Evolutionary conservation across 2,113 vertebrate genomes (phyloP).

Genomic region (Anguilla japonica): DNA sequence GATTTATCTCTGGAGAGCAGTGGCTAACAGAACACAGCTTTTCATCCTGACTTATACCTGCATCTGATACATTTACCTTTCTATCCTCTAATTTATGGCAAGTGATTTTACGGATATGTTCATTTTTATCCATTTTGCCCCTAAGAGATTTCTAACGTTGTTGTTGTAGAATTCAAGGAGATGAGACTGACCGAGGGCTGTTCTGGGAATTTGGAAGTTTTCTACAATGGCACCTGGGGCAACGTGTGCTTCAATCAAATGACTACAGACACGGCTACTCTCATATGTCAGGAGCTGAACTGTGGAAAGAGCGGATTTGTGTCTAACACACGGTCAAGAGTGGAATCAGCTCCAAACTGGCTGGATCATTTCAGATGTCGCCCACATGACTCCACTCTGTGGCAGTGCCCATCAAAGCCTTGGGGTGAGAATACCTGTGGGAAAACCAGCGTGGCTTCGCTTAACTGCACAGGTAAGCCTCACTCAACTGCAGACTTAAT

Average conservation of each 20-base stretch:
- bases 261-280: slow-evolving; percentile 23
- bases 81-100: too few relatives aligned
- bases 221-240: slow-evolving; percentile 48
- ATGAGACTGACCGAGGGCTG: slow-evolving; percentile 35
- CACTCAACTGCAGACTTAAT: too few relatives aligned
- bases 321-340: neutral
- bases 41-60: too few relatives aligned
- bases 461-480: slow-evolving; percentile 22
- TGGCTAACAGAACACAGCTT: too few relatives aligned
- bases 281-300: slow-evolving; percentile 44
- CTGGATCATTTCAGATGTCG: slow-evolving; percentile 15
- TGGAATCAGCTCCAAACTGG: slow-evolving; percentile 15
- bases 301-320: slow-evolving; percentile 30
- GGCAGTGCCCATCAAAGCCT: slow-evolving; percentile 21
- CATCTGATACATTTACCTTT: too few relatives aligned
- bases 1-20: too few relatives aligned
- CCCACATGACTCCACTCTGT: slow-evolving; percentile 17
- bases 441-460: neutral
- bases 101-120: neutral
- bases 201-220: slow-evolving; percentile 38
- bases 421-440: slow-evolving; percentile 14
- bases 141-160: neutral
- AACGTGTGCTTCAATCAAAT: slow-evolving; percentile 34
- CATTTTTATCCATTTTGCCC: neutral
- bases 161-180: slow-evolving; percentile 35